Evolutionary conservation across 2,888 invertebrate genomes (phyloP).

Genomic region (Ennomos erosarius): DNA sequence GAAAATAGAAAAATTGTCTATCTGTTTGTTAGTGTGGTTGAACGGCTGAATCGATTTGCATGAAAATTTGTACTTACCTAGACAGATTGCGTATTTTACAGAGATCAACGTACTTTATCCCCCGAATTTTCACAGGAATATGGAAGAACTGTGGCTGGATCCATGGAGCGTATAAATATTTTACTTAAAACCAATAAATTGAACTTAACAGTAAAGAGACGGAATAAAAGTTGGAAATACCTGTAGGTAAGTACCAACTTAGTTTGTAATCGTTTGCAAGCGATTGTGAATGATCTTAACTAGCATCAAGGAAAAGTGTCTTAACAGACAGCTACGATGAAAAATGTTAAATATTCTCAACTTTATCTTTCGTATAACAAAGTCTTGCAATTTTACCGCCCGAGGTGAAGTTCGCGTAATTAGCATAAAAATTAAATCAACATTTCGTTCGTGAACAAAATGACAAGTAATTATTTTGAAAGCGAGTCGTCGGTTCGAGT

Average conservation of each 20-base stretch:
- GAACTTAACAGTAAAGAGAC: constrained; percentile 7
- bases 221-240: constrained; percentile 11
- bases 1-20: no score
- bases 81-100: no score
- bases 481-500: constrained; percentile 54
- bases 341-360: constrained; percentile 30
- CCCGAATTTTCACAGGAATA: no score
- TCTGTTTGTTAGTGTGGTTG: no score
- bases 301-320: constrained; percentile 21
- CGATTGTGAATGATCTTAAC: constrained; percentile 24
- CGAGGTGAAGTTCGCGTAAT: constrained; percentile 46
- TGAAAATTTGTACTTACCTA: no score
- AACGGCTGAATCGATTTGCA: no score
- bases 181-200: constrained; percentile 9
- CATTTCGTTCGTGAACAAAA: constrained; percentile 57
- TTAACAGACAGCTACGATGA: constrained; percentile 30
- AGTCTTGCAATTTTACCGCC: constrained; percentile 38
- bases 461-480: constrained; percentile 70
- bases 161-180: neutral
- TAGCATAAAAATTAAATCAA: constrained; percentile 61
- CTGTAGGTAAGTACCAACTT: constrained; percentile 2
- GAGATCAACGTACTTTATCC: no score
- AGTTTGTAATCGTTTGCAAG: constrained; percentile 21
- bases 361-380: constrained; percentile 38
- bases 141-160: no score